Conservation (phyloP, 1,140 invertebrate genomes). For the Acromyrmex heyeri region DNA sequence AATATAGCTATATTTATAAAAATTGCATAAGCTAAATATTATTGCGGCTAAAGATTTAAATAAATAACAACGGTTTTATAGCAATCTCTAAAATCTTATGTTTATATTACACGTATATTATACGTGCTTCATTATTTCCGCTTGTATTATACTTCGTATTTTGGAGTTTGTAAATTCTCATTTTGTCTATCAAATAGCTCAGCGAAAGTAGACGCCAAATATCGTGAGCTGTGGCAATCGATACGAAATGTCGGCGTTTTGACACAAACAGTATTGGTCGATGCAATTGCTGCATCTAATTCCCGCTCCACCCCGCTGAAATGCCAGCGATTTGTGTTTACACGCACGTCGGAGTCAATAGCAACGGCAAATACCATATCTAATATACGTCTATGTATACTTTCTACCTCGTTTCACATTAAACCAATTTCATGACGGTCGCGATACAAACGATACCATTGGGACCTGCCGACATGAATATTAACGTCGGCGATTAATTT, state of each 20-base stretch:
- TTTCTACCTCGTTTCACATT: constrained; percentile 65
- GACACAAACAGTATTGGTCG: constrained; percentile 52
- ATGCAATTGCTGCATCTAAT: constrained; percentile 61
- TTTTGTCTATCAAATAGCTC: constrained; percentile 1
- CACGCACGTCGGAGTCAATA: constrained; percentile 59
- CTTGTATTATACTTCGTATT: neutral
- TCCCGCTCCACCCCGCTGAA: constrained; percentile 10
- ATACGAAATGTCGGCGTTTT: constrained; percentile 49
- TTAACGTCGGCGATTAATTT: constrained; percentile 58
- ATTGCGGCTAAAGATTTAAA: neutral
- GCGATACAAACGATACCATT: constrained; percentile 56
- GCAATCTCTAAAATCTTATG: neutral
- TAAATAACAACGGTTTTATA: neutral
- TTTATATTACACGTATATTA: neutral
- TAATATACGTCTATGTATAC: constrained; percentile 65
- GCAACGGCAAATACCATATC: constrained; percentile 59
- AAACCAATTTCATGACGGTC: constrained; percentile 55
- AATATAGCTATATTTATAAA: neutral
- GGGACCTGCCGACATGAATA: constrained; percentile 47
- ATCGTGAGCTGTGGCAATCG: constrained; percentile 6
- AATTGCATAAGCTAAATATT: neutral
- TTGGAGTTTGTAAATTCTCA: neutral
- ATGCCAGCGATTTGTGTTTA: constrained; percentile 60
- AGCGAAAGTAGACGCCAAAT: constrained; percentile 35
- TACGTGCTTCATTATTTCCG: neutral